Base-by-base conservation (phyloP, 2,113 vertebrate genomes). In the Notothenia rossii region DNA sequence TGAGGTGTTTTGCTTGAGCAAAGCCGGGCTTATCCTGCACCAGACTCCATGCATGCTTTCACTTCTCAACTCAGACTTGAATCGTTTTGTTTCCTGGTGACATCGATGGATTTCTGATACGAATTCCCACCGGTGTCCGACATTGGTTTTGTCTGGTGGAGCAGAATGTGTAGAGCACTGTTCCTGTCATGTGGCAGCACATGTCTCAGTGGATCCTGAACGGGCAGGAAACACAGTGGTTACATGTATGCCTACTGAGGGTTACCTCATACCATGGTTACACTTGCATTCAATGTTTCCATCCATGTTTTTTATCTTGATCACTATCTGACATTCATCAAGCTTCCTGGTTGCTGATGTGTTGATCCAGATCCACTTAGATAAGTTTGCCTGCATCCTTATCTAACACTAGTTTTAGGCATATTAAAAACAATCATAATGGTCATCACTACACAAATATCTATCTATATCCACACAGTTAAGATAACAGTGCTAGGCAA, bases 91-190 rank as follows among this genome's bases (percentile, higher is more conserved):
- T 53, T 48, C 58, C 72, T 20, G 33, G 59, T 51, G 66, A 58
- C 51, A 17, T 56, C 6, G 2, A n/a, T 50, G 40, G 29, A 29
- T 43, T 15, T 53, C 36, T 81, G 40, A 75, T 75, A 43, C 48
- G 40, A 63, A 61, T 62, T 69, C 25, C 63, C 13, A 56, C 25
- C 65, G 0, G 2, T 58, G 29, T n/a, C 29, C 9, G 58, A 63
- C 50, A 71, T 71, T 20, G 58, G 51, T 70, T 75, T 63, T 43
- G 25, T 63, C 64, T 62, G 50, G 43, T n/a, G 36, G 49, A n/a
- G 43, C 49, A 55, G 45, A 71, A 46, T 53, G n/a, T 59, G n/a
- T 10, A 14, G 3, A 60, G 48, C 60, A 46, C 71, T 66, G 18
- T 36, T 22, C 60, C 51, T 40, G 66, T 61, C 8, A 5, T 56